A percentile compares a stretch with the other conserved stretches of the same genome.
phyloP scores from a whole-genome alignment of 2,888 invertebrate genomes.

The Chymomyza amoena region DNA sequence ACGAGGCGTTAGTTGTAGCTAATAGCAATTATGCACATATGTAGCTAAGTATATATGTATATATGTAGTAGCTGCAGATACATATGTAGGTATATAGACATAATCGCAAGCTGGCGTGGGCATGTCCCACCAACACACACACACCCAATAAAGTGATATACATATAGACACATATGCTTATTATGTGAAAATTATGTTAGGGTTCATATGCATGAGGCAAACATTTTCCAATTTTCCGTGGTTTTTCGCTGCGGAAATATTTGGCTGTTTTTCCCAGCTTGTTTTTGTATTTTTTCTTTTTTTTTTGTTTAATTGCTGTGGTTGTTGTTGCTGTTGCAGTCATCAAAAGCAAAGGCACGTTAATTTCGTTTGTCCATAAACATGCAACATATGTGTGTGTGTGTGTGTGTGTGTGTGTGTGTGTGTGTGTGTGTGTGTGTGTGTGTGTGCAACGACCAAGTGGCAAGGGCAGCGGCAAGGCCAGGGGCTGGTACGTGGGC shows the following conservation, averaged over 20 bases:
- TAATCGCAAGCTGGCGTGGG: neutral
- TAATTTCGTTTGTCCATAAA: conserved; percentile 68
- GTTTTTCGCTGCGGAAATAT: conserved; percentile 40
- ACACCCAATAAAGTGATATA: conserved; percentile 13
- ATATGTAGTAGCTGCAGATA: conserved; percentile 1
- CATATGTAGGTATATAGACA: conserved; percentile 6
- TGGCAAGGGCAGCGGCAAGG: conserved; percentile 3
- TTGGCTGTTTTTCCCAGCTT: conserved; percentile 7
- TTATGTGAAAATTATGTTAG: conserved; percentile 28
- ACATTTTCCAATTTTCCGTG: conserved; percentile 55
- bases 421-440: conserved; percentile 17
- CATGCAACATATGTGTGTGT: conserved; percentile 64
- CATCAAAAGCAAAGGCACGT: conserved; percentile 64
- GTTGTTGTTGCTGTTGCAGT: conserved; percentile 1
- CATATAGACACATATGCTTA: conserved; percentile 18
- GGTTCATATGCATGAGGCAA: conserved; percentile 16
- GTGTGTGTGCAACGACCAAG: neutral
- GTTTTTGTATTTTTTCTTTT: conserved; percentile 25
- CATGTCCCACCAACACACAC: neutral
- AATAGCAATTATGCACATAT: conserved; percentile 33
- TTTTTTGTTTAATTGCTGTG: conserved; percentile 27
- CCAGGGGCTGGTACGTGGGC: conserved; percentile 12
- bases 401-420: conserved; percentile 11
- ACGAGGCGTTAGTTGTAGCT: conserved; percentile 30
- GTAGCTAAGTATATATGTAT: neutral